Base-by-base conservation (phyloP, 2,113 vertebrate species). In the Pterocles orientalis region DNA sequence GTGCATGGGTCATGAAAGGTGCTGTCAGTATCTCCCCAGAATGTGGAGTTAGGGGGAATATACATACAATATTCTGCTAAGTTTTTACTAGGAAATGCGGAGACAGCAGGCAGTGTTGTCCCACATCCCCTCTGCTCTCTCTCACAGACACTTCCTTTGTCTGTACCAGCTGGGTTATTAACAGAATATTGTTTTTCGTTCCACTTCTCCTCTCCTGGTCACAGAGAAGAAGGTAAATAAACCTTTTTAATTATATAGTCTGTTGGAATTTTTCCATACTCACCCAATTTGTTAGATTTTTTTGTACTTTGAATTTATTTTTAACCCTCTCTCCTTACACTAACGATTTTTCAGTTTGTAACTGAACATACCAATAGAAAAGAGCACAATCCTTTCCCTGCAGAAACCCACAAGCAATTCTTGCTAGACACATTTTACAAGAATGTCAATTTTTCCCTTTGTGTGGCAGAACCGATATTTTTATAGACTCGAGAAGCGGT, bases 111-210 rank as follows among this genome's bases (percentile, higher is more conserved):
- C 76, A 86, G 28, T 45, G 29, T 72, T 92, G 43, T 90, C 60
- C 64, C 64, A 65, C 86, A 82, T 87, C 65, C 60, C 62, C 66
- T 72, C 88, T 78, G 95, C 73, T 48, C 60, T 82, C 64, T 79
- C 71, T 96, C 94, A 97, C 96, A 96, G 88, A 95, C 94, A 96
- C 89, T 89, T 96, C 91, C 92, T 97, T 97, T 97, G 95, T 97
- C 90, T 87, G 72, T 82, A 89, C 88, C 24, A 73, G 92, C 84
- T 86, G 56, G 70, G 45, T 94, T 94, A 90, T 96, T 92, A 91
- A 91, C 94, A 87, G 68, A 72, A 94, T 81, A 96, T 87, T 94
- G 58, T 34, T 92, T 95, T 94, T 86, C 77, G 77, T 85, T 96
- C 88, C 91, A 78, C 23, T 93, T 95, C 79, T 88, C 62, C 50